These are phyloP conservation scores for Gortyna flavago DNA, from an alignment of 2,888 invertebrate genomes.

Conservation along the genomic window DNA sequence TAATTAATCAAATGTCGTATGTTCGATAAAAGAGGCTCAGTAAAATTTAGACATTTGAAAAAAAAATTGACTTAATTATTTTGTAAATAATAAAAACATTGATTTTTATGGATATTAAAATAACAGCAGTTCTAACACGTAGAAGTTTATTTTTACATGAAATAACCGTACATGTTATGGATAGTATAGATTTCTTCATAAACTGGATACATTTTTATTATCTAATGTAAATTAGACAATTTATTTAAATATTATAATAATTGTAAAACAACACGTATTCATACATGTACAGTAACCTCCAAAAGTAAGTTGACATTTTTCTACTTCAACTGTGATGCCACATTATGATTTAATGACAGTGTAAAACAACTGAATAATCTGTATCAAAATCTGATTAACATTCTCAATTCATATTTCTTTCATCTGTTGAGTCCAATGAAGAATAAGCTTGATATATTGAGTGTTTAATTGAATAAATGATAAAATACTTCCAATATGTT, in stretches of 20 bases:
- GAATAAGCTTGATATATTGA: not conserved
- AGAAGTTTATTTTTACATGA: not conserved
- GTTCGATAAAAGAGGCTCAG: not conserved
- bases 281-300: not conserved
- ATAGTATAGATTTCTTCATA: not conserved
- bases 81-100: not conserved
- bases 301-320: too few species aligned
- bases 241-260: not conserved
- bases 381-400: not conserved
- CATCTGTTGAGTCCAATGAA: not conserved
- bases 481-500: not conserved
- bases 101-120: not conserved
- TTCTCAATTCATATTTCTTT: not conserved
- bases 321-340: too few species aligned
- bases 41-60: not conserved
- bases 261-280: not conserved
- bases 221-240: not conserved
- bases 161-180: not conserved
- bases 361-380: too few species aligned
- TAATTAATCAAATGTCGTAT: slow-evolving; percentile 23
- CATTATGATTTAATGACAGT: too few species aligned
- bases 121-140: not conserved
- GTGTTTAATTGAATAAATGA: too few species aligned
- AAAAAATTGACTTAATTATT: not conserved
- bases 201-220: too few species aligned